These are phyloP conservation scores for Ceratothoa steindachneri DNA, from an alignment of 2,888 invertebrate genomes.

Conservation along the genomic window DNA sequence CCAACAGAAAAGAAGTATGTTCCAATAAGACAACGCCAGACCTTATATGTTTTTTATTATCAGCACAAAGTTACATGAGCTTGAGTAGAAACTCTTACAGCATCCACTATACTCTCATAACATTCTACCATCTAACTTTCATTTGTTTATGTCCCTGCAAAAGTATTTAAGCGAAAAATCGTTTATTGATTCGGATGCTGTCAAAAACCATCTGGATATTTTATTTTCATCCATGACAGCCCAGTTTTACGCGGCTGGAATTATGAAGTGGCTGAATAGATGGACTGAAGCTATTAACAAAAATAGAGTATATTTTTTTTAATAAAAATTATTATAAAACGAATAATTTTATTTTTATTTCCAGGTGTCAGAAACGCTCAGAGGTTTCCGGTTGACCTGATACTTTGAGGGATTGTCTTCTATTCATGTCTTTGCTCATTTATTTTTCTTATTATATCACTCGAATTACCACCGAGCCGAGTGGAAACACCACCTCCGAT, in stretches of 20 bases:
- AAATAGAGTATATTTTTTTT: not conserved
- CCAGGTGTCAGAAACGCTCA: not conserved
- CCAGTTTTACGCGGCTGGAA: no score
- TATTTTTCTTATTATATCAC: no score
- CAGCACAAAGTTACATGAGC: not conserved
- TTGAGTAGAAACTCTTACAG: not conserved
- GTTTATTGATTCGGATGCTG: not conserved
- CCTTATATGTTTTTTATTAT: not conserved
- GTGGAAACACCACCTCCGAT: no score
- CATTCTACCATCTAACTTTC: no score
- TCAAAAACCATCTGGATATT: not conserved
- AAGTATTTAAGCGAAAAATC: not conserved
- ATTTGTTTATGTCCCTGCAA: not conserved
- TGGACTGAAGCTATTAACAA: not conserved
- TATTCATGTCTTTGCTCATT: no score
- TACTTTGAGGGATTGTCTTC: no score
- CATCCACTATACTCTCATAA: not conserved
- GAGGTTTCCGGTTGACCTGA: not conserved
- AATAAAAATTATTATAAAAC: not conserved
- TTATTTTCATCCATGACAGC: not conserved
- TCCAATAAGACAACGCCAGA: not conserved
- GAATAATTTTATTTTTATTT: not conserved
- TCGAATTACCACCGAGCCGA: no score
- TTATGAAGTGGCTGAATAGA: not conserved
- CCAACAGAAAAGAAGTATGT: no score